phyloP scores from a whole-genome alignment of 2,888 invertebrate genomes.

The Meta bourneti region DNA sequence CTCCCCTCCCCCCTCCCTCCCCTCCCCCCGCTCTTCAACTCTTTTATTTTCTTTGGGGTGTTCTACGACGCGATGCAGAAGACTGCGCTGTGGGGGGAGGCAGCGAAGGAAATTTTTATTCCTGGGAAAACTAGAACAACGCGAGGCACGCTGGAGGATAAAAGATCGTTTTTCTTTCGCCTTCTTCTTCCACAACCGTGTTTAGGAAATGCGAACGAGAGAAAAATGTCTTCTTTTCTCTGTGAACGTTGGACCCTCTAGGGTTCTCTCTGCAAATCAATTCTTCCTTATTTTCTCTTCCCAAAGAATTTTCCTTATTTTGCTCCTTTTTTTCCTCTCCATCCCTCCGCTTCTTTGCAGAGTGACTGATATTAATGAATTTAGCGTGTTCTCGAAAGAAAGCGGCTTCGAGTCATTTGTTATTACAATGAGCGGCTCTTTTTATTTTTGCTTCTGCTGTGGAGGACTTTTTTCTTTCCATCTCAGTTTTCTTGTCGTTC shows the following conservation, averaged over 20 bases:
- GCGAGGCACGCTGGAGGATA: conserved; percentile 56
- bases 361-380: conserved; percentile 74
- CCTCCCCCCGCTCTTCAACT: conserved; percentile 22
- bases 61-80: not conserved
- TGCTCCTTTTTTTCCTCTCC: conserved; percentile 57
- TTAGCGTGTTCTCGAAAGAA: conserved; percentile 63
- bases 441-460: conserved; percentile 11
- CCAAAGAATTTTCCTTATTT: conserved; percentile 72
- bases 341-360: conserved; percentile 39
- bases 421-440: conserved; percentile 54
- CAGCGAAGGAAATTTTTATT: conserved; percentile 65
- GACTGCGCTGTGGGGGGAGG: not conserved
- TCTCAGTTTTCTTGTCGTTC: conserved; percentile 19
- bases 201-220: conserved; percentile 56
- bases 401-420: conserved; percentile 62
- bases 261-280: conserved; percentile 64
- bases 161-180: conserved; percentile 63
- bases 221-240: conserved; percentile 65
- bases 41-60: not conserved
- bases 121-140: conserved; percentile 48
- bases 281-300: conserved; percentile 66
- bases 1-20: conserved; percentile 29
- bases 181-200: conserved; percentile 20
- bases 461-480: not conserved
- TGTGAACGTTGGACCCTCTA: conserved; percentile 49